Base-by-base conservation (phyloP, 2,888 invertebrate genomes). In the Trimorus sp. region DNA sequence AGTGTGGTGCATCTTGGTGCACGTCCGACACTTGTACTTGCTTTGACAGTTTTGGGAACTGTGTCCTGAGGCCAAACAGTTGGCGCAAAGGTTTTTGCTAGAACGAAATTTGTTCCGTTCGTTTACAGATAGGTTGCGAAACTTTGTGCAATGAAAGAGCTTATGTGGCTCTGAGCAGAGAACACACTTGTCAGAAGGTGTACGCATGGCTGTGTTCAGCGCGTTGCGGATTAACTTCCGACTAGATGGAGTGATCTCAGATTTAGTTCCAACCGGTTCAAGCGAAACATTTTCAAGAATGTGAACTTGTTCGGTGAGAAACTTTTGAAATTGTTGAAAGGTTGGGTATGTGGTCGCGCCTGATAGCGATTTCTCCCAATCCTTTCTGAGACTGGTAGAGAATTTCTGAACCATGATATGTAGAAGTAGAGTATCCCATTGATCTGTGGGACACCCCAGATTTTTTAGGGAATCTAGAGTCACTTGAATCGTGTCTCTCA, bases 231-330 rank as follows among this genome's bases (percentile, higher is more conserved):
- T 26, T 26, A 4, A 26, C 26, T 26, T 26, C 26, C 26, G 26
- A 3, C 26, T 26, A 26, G 26, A 26, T 26, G 26, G 26, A 3
- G 26, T 1, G 26, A 4, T 45, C 45, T 45, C 11, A 7, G n/a
- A 4, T 51, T 51, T 51, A 26, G 26, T 26, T 6, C 16, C 37
- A 4, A 40, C 42, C 11, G 14, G 38, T 40, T 59, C 59, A 4
- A 59, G 12, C 3, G 59, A n/a, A 11, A 59, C 40, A 12, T 59
- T 36, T 40, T 59, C 59, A 15, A 59, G 59, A 15, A 59, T 59
- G 40, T 59, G 59, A n/a, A 59, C 59, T 59, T 59, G 59, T 14
- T 40, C 42, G 6, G 59, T 40, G 0, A 59, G 59, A 1, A 59
- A 59, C 38, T 38, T 40, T 4, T 14, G 11, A 15, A 59, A 59